These are phyloP conservation scores for Monochamus saltuarius DNA, from an alignment of 1,140 invertebrate species.

Conservation along the genomic window DNA sequence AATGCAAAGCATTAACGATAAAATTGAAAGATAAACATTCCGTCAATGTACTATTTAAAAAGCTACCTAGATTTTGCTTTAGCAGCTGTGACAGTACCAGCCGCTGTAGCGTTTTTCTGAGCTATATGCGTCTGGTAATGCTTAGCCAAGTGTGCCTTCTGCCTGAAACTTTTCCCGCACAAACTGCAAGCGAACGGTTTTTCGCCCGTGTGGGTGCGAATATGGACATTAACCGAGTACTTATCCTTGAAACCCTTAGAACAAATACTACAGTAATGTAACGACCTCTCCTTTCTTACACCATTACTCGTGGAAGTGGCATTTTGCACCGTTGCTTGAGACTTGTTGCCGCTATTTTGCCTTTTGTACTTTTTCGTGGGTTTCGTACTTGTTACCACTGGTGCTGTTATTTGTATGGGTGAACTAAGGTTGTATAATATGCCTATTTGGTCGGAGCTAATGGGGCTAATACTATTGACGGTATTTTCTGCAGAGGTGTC, in stretches of 20 bases:
- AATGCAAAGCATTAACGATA: constrained; percentile 3
- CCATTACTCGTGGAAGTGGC: constrained; percentile 58
- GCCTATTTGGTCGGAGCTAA: constrained; percentile 52
- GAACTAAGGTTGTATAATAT: constrained; percentile 45
- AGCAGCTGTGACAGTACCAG: constrained; percentile 42
- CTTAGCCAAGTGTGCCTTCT: constrained; percentile 96
- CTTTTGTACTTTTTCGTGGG: constrained; percentile 56
- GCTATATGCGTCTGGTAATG: constrained; percentile 95
- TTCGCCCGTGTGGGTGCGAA: constrained; percentile 86
- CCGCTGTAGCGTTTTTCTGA: constrained; percentile 62
- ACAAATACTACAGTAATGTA: constrained; percentile 89
- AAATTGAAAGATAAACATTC: neutral
- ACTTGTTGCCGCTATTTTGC: constrained; percentile 47
- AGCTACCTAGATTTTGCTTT: constrained; percentile 49
- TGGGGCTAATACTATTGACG: constrained; percentile 57
- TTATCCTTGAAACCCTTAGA: constrained; percentile 93
- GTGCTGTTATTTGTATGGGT: constrained; percentile 42
- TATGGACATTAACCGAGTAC: constrained; percentile 90
- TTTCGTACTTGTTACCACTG: constrained; percentile 59
- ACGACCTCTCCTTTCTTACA: constrained; percentile 76
- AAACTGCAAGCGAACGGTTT: constrained; percentile 87
- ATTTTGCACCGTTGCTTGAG: constrained; percentile 48
- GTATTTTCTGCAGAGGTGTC: constrained; percentile 56
- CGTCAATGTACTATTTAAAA: constrained; percentile 3
- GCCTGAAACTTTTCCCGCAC: constrained; percentile 88